Percentiles rank a stretch among this genome's conserved stretches.
Conservation (phyloP, 1,140 invertebrate genomes). For the Parasteatoda tepidariorum region DNA sequence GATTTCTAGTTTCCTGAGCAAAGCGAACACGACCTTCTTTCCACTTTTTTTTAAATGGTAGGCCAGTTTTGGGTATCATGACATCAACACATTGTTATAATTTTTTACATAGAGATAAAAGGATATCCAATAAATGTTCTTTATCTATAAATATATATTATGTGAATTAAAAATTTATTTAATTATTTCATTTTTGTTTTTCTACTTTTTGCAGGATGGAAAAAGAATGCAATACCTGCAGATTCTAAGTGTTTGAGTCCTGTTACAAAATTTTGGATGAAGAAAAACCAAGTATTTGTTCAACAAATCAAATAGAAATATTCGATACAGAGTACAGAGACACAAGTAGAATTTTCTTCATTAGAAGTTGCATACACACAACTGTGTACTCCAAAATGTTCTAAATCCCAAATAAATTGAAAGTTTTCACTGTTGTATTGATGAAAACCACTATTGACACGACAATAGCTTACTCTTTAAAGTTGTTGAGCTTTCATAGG, state of each 20-base stretch:
- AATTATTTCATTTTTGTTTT: neutral
- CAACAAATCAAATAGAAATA: neutral
- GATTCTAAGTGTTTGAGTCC: slow-evolving; percentile 33
- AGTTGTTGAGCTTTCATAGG: too few relatives aligned
- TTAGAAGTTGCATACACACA: neutral
- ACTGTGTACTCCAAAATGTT: neutral
- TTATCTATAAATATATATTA: neutral
- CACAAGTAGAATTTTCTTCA: neutral
- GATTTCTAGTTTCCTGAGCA: too few relatives aligned
- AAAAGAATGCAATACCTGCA: neutral
- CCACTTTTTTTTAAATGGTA: too few relatives aligned
- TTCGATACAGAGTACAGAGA: neutral
- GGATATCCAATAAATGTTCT: too few relatives aligned
- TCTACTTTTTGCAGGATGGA: neutral
- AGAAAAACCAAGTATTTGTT: neutral
- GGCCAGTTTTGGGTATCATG: too few relatives aligned
- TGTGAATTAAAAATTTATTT: neutral
- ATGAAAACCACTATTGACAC: neutral
- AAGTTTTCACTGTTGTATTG: neutral
- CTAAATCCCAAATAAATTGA: neutral
- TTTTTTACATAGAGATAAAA: too few relatives aligned
- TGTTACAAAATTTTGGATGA: neutral
- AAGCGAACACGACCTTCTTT: too few relatives aligned
- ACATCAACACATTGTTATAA: too few relatives aligned
- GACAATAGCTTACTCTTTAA: neutral